Evolutionary conservation across 1,140 invertebrate species (phyloP).

Genomic region (Aleiodes sp.): DNA sequence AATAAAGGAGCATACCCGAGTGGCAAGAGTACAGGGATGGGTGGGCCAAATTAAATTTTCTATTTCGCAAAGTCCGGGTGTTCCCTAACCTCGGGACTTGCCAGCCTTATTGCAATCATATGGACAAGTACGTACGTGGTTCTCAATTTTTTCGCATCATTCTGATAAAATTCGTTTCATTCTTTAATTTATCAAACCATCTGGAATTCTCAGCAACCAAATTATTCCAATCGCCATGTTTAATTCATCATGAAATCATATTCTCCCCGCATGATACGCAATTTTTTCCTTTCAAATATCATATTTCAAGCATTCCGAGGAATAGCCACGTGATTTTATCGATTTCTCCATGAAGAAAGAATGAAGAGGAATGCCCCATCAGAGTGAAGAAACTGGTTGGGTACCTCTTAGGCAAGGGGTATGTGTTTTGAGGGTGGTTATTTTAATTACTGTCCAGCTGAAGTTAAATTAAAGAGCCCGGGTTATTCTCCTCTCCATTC

Average conservation of each 20-base stretch:
- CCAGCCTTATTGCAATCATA: conserved; percentile 44
- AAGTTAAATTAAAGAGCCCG: conserved; percentile 64
- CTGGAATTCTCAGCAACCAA: neutral
- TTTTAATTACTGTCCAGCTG: conserved; percentile 67
- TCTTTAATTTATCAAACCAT: conserved; percentile 23
- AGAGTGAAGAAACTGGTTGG: conserved; percentile 42
- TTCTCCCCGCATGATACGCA: too few relatives aligned
- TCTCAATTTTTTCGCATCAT: conserved; percentile 42
- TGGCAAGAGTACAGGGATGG: conserved; percentile 31
- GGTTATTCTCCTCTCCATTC: conserved; percentile 49
- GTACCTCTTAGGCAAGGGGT: conserved; percentile 54
- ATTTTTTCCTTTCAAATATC: too few relatives aligned
- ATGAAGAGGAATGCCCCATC: neutral
- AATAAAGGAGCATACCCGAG: conserved; percentile 42
- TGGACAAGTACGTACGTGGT: conserved; percentile 44
- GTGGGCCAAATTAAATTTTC: conserved; percentile 57
- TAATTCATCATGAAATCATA: too few relatives aligned
- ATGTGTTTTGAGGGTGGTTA: conserved; percentile 59
- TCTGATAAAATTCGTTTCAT: conserved; percentile 29
- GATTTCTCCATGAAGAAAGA: too few relatives aligned
- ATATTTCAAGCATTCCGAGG: too few relatives aligned
- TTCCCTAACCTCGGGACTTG: conserved; percentile 43
- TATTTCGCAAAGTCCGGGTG: conserved; percentile 50
- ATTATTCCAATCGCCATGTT: too few relatives aligned
- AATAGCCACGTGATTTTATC: too few relatives aligned